phyloP scores from a whole-genome alignment of 2,113 vertebrate species.

The Arvicanthis niloticus region DNA sequence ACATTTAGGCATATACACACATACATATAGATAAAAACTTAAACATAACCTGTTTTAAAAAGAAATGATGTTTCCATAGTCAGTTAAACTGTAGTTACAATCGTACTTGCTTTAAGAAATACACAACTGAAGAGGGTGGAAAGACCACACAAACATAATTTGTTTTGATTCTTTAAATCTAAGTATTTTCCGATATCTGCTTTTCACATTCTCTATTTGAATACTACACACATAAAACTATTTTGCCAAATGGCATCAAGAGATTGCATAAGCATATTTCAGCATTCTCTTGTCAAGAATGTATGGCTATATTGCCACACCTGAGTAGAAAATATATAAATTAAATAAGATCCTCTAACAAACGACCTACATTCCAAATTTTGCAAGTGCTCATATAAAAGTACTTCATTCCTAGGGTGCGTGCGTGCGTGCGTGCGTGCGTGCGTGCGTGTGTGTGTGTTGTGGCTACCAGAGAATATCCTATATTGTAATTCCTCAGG shows the following conservation, averaged over 20 bases:
- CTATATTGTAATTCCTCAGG: no score
- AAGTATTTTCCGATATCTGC: not conserved
- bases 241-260: not conserved
- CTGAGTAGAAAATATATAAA: not conserved
- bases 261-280: not conserved
- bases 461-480: no score
- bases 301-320: not conserved
- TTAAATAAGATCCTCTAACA: not conserved
- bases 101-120: slow-evolving; percentile 19
- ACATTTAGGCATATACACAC: no score
- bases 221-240: not conserved
- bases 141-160: not conserved
- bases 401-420: not conserved
- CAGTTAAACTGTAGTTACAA: not conserved
- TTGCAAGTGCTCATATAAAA: not conserved
- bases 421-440: not conserved
- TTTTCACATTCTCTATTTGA: fast-evolving
- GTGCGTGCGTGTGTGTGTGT: not conserved
- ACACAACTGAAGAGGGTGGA: not conserved
- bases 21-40: not conserved
- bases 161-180: not conserved
- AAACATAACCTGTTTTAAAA: not conserved
- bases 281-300: not conserved
- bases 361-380: not conserved
- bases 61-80: not conserved